These are phyloP conservation scores for Meda fulgida DNA, from an alignment of 2,797 vertebrate genomes.

Conservation along the genomic window DNA sequence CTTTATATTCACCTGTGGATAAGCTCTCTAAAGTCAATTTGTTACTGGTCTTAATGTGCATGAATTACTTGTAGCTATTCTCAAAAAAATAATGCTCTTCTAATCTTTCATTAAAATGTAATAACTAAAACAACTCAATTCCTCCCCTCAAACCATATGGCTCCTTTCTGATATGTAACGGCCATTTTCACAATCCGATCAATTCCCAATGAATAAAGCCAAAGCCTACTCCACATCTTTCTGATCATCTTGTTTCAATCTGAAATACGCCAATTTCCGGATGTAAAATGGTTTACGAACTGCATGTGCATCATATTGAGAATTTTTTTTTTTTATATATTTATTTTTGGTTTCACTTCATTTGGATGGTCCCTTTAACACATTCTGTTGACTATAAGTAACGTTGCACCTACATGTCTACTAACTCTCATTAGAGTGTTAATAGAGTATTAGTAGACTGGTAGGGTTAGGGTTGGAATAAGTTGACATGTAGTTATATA, in stretches of 20 bases:
- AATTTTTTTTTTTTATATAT: not conserved
- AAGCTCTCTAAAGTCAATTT: constrained; percentile 9
- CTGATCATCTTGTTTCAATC: not conserved
- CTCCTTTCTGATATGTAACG: not conserved
- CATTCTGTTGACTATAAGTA: too few relatives aligned
- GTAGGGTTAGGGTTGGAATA: too few relatives aligned
- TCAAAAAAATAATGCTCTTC: not conserved
- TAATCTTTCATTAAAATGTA: not conserved
- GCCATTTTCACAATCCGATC: not conserved
- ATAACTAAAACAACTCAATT: not conserved
- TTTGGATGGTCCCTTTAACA: too few relatives aligned
- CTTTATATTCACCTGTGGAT: constrained; percentile 22
- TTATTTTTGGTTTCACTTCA: too few relatives aligned
- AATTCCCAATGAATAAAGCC: not conserved
- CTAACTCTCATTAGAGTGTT: too few relatives aligned
- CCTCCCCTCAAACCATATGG: not conserved
- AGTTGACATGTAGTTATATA: too few relatives aligned
- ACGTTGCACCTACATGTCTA: too few relatives aligned
- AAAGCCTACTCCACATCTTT: not conserved
- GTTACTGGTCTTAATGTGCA: not conserved
- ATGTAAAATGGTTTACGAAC: not conserved
- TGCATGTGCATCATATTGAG: not conserved
- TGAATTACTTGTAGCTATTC: not conserved
- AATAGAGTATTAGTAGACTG: too few relatives aligned
- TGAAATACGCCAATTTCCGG: not conserved